Conservation (phyloP, 2,113 vertebrate species). For the Isurus oxyrinchus region DNA sequence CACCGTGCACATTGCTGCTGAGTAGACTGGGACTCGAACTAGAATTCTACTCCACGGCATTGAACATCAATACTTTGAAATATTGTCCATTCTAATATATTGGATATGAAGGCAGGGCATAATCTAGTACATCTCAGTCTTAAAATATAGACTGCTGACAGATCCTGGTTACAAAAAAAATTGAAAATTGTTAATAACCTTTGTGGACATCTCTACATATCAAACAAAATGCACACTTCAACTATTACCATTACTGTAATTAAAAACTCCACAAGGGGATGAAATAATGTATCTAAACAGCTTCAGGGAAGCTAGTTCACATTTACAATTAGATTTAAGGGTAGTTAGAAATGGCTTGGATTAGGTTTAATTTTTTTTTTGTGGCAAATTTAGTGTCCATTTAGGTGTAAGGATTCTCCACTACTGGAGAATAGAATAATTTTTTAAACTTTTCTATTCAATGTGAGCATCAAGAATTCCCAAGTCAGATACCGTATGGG, state of each 20-base stretch:
- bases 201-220: background rate
- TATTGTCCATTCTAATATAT: background rate
- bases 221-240: background rate
- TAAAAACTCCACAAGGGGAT: constrained; percentile 1
- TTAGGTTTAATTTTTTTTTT: background rate
- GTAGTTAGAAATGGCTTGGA: background rate
- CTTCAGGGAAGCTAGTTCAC: background rate
- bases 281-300: background rate
- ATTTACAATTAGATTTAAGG: background rate
- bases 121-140: background rate
- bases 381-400: background rate
- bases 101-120: background rate
- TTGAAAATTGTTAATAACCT: background rate
- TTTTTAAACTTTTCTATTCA: background rate
- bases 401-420: background rate
- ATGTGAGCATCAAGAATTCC: background rate
- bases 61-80: background rate
- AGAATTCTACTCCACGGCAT: background rate
- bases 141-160: background rate
- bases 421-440: background rate
- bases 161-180: background rate
- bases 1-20: background rate
- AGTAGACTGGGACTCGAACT: background rate
- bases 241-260: background rate
- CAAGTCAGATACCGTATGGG: background rate